phyloP scores from a whole-genome alignment of 1,140 invertebrate genomes.

The Papilio xuthus region DNA sequence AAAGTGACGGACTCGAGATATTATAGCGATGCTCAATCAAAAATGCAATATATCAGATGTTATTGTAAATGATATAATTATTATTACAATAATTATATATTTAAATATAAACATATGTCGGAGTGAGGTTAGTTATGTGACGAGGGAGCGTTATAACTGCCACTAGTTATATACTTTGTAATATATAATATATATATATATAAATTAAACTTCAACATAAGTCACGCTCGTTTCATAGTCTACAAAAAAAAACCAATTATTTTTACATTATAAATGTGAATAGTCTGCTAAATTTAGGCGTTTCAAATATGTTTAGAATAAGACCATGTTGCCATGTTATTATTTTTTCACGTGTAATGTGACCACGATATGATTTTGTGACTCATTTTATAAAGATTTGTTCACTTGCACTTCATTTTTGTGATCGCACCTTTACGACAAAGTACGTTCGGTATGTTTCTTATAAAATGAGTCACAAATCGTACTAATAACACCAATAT shows the following conservation, averaged over 20 bases:
- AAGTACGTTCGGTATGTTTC: background rate
- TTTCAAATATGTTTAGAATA: constrained; percentile 55
- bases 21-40: constrained; percentile 26
- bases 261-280: constrained; percentile 56
- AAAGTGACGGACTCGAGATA: background rate
- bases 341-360: constrained; percentile 39
- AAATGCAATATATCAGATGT: constrained; percentile 19
- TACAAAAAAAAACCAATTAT: constrained; percentile 52
- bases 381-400: constrained; percentile 21
- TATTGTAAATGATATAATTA: constrained; percentile 30
- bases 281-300: constrained; percentile 54
- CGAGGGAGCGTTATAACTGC: constrained; percentile 75
- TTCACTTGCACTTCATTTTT: background rate
- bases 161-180: constrained; percentile 76
- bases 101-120: constrained; percentile 31
- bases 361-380: constrained; percentile 47
- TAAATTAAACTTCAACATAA: constrained; percentile 58
- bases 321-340: constrained; percentile 47
- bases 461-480: constrained; percentile 27
- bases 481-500: constrained; percentile 27
- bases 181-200: constrained; percentile 70
- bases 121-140: constrained; percentile 43
- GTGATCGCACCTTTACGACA: background rate
- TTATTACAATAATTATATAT: constrained; percentile 36
- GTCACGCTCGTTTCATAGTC: constrained; percentile 60